These are phyloP conservation scores for Megastigmus dorsalis DNA, from an alignment of 2,888 invertebrate species.

Conservation along the genomic window DNA sequence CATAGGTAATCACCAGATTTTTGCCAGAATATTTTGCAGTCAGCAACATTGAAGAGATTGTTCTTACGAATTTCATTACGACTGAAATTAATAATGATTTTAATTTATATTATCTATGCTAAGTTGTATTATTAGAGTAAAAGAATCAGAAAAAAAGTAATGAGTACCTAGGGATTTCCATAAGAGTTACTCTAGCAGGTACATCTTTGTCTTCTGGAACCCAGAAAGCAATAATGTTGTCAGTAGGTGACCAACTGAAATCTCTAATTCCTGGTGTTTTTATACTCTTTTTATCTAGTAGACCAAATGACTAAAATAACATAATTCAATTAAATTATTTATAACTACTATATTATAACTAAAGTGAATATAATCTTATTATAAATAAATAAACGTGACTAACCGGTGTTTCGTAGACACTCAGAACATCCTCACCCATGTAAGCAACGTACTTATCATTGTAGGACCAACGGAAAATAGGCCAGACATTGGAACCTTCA, in stretches of 20 bases:
- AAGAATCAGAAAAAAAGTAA: constrained; percentile 8
- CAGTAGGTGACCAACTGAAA: constrained; percentile 98
- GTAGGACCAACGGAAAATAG: constrained; percentile 97
- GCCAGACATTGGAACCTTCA: constrained; percentile 90
- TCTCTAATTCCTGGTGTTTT: constrained; percentile 93
- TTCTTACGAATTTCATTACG: constrained; percentile 92
- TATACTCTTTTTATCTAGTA: constrained; percentile 95
- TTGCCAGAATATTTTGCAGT: constrained; percentile 99
- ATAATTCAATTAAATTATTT: constrained; percentile 14
- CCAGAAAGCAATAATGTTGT: constrained; percentile 98
- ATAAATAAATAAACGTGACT: constrained; percentile 63
- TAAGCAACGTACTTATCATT: constrained; percentile 97
- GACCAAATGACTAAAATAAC: constrained; percentile 84
- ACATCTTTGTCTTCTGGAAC: constrained; percentile 98
- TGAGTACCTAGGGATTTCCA: constrained; percentile 89
- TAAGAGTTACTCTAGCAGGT: constrained; percentile 94
- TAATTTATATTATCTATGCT: constrained; percentile 7
- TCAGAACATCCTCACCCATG: constrained; percentile 88
- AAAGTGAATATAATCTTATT: too few species aligned
- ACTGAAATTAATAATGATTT: constrained; percentile 66
- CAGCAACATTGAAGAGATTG: constrained; percentile 97
- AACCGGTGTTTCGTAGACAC: constrained; percentile 95
- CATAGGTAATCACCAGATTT: constrained; percentile 98
- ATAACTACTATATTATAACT: too few species aligned
- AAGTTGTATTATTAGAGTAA: background rate